Evolutionary conservation across 2,797 vertebrate species (phyloP).

Genomic region (Chelidonichthys spinosus): DNA sequence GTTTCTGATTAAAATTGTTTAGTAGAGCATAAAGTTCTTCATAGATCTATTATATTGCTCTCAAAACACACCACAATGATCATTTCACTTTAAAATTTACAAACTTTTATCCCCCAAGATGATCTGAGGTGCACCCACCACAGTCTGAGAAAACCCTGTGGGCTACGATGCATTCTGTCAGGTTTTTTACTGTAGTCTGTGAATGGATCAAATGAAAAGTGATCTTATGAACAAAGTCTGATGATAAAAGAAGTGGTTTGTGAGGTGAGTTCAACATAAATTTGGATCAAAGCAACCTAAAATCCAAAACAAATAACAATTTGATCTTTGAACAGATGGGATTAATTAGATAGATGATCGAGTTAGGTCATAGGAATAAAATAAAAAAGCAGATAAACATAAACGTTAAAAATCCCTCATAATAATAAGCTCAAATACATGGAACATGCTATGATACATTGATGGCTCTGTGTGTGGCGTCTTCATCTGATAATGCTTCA

Average conservation of each 20-base stretch:
- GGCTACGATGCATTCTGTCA: neutral
- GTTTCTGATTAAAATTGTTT: neutral
- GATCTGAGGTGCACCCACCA: too few relatives aligned
- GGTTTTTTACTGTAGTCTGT: neutral
- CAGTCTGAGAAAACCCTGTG: neutral
- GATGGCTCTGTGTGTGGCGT: neutral
- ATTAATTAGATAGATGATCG: too few relatives aligned
- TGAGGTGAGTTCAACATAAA: neutral
- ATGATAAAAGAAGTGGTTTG: neutral
- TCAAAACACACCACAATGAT: neutral
- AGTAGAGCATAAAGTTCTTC: neutral
- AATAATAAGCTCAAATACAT: neutral
- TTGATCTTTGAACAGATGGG: neutral
- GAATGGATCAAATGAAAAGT: neutral
- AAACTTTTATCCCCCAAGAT: neutral
- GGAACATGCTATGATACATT: neutral
- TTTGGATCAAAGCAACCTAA: neutral
- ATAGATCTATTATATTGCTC: neutral
- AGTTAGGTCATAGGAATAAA: too few relatives aligned
- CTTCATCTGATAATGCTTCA: constrained; percentile 4
- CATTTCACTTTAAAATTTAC: neutral
- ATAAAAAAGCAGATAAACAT: neutral
- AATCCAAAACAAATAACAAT: neutral
- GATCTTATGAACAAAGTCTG: neutral
- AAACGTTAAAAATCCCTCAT: neutral